Base-by-base conservation (phyloP, 2,797 vertebrate genomes). In the Microhierax caerulescens region DNA sequence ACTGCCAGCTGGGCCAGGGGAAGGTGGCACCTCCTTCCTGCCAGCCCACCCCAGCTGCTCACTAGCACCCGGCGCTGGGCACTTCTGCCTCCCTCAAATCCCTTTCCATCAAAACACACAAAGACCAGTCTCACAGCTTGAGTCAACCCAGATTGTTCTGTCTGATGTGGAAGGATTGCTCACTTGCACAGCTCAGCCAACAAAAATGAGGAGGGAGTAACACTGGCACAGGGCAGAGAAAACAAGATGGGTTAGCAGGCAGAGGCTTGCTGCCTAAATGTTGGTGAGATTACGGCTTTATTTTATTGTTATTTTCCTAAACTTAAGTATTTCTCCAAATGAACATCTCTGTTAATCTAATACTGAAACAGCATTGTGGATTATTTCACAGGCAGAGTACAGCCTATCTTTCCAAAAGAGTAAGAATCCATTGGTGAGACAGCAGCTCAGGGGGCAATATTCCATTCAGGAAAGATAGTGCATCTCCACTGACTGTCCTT, bases 71-170 rank as follows among this genome's bases (percentile, higher is more conserved):
- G 0, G 24, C 24, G 51, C 32, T 63, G 50, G 19, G n/a, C 16
- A 69, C 83, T 88, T 76, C 76, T 72, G 57, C 57, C 65, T 84
- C 36, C 30, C 36, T 90, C 59, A 78, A 41, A 81, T 21, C 28
- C 15, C 13, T 10, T 70, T 56, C 32, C 48, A 79, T n/a, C 41
- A 69, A 63, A 60, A 57, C 25, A 87, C 24, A 45, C 30, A 45
- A 57, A 36, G 34, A 60, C 18, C 1, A 3, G 20, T 53, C 60
- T 83, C 0, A 0, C 20, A 59, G 54, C 30, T 50, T 65, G 32
- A 79, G 73, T 9, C 14, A 57, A 17, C 13, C 13, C 19, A 50
- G 30, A 43, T 54, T 0, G 0, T 56, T 75, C 70, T 93, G 15
- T 20, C 21, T 22, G 19, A 51, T 13, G 5, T 80, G 21, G 22